Evolutionary conservation across 2,888 invertebrate species (phyloP).

Genomic region (Tetrapedia diversipes): DNA sequence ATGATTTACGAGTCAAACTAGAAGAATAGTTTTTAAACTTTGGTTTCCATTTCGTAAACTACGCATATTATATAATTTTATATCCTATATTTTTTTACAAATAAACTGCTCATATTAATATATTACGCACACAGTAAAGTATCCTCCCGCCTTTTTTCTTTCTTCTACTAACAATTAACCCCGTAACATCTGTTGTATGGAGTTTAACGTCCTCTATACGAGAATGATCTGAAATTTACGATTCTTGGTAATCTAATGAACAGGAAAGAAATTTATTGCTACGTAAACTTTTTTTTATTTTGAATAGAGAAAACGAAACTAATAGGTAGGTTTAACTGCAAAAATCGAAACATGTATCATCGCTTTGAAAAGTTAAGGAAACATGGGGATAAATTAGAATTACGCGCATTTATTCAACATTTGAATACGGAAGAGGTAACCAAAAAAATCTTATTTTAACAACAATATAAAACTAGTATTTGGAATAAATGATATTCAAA

Average conservation of each 20-base stretch:
- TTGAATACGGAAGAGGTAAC: conserved; percentile 40
- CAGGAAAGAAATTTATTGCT: background rate
- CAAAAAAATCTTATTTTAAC: background rate
- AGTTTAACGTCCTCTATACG: conserved; percentile 1
- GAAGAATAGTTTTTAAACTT: too few relatives aligned
- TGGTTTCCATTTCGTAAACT: too few relatives aligned
- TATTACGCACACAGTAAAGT: background rate
- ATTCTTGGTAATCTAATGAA: background rate
- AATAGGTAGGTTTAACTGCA: background rate
- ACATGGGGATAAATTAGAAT: background rate
- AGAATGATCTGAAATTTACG: background rate
- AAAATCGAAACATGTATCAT: conserved; percentile 21
- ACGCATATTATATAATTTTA: too few relatives aligned
- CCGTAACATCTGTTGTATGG: background rate
- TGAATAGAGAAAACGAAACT: background rate
- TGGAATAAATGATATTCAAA: conserved; percentile 83
- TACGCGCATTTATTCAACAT: conserved; percentile 28
- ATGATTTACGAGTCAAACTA: too few relatives aligned
- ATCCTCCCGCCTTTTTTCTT: background rate
- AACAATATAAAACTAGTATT: background rate
- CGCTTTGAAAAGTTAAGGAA: conserved; percentile 9
- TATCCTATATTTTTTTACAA: too few relatives aligned
- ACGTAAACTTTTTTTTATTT: background rate
- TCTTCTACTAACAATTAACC: background rate
- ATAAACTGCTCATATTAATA: background rate